These are phyloP conservation scores for Brachylomia viminalis DNA, from an alignment of 2,888 invertebrate species.

Conservation along the genomic window DNA sequence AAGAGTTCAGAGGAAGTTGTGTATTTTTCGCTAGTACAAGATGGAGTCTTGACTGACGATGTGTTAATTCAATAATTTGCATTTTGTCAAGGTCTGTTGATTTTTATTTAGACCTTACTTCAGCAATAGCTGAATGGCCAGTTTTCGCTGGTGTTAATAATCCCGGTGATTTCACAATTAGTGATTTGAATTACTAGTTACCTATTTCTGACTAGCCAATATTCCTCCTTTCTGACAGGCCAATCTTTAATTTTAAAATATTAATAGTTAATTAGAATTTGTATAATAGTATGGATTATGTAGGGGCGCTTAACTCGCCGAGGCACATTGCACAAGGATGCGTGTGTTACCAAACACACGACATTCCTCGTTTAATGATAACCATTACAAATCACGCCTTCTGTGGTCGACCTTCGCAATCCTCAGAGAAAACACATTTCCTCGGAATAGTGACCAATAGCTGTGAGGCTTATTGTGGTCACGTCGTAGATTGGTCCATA, in stretches of 20 bases:
- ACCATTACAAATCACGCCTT: conserved; percentile 18
- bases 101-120: background rate
- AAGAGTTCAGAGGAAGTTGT: background rate
- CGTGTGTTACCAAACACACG: conserved; percentile 26
- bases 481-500: too few relatives aligned
- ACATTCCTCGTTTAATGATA: conserved; percentile 24
- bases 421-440: conserved; percentile 40
- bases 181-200: too few relatives aligned
- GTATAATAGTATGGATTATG: background rate
- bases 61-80: background rate
- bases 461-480: background rate
- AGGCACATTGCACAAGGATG: background rate
- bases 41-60: conserved; percentile 4
- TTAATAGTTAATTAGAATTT: too few relatives aligned
- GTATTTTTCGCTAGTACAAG: background rate
- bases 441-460: conserved; percentile 12
- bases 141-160: background rate
- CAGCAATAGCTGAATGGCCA: too few relatives aligned
- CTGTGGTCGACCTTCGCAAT: conserved; percentile 36
- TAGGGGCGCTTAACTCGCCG: background rate
- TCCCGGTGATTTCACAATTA: background rate
- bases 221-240: background rate
- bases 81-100: background rate
- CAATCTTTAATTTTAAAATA: too few relatives aligned
- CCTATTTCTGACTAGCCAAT: too few relatives aligned